These are phyloP conservation scores for Gymnocypris eckloni DNA, from an alignment of 2,797 vertebrate species.

Conservation along the genomic window DNA sequence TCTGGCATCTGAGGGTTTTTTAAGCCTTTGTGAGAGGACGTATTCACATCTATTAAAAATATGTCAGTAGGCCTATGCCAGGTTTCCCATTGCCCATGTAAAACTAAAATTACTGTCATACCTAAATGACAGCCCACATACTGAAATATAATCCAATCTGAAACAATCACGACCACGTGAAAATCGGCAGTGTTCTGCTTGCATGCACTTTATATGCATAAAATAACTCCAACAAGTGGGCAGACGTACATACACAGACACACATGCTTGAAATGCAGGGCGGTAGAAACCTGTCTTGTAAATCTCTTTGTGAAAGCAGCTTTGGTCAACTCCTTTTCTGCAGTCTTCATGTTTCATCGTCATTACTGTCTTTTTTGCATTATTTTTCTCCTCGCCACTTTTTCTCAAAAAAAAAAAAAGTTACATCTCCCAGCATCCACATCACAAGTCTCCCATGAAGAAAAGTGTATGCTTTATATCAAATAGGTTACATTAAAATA, in stretches of 20 bases:
- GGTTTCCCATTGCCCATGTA: not conserved
- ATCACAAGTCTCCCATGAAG: not conserved
- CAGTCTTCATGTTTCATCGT: conserved; percentile 71
- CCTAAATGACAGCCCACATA: not conserved
- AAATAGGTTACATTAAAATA: not conserved
- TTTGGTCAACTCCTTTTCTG: conserved; percentile 75
- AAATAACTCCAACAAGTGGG: conserved; percentile 42
- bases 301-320: conserved; percentile 85
- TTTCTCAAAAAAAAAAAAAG: conserved; percentile 20
- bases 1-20: conserved; percentile 26
- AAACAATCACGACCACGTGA: not conserved
- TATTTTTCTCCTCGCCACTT: conserved; percentile 58
- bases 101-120: conserved; percentile 13
- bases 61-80: conserved; percentile 5
- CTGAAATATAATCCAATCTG: not conserved
- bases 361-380: conserved; percentile 54
- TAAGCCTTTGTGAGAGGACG: conserved; percentile 28
- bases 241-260: conserved; percentile 36
- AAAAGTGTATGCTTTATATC: not conserved
- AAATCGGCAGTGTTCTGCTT: not conserved
- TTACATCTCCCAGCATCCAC: not conserved
- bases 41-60: conserved; percentile 12
- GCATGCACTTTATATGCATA: conserved; percentile 33
- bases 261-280: conserved; percentile 69
- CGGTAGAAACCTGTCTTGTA: conserved; percentile 81